These are phyloP conservation scores for Leptodactylus fallax DNA, from an alignment of 2,797 vertebrate species.

Conservation along the genomic window DNA sequence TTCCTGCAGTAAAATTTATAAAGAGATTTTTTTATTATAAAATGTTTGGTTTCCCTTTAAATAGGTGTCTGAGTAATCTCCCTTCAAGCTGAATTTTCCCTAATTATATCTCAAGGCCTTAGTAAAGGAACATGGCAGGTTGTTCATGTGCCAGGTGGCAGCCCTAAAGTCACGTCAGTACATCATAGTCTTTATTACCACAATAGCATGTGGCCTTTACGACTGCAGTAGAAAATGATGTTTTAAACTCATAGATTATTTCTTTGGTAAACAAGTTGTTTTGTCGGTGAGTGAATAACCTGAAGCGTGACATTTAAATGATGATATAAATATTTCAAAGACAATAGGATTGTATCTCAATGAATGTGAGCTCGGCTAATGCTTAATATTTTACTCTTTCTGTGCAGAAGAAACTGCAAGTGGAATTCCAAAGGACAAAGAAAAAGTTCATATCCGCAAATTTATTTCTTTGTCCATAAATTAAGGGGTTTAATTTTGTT, in stretches of 20 bases:
- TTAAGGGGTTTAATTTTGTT: too few relatives aligned
- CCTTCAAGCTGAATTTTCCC: constrained; percentile 6
- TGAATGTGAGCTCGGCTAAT: constrained; percentile 6
- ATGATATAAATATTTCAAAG: constrained; percentile 44
- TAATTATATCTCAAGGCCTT: constrained; percentile 29
- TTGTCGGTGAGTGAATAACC: constrained; percentile 55
- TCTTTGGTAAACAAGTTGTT: constrained; percentile 61
- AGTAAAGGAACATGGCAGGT: neutral
- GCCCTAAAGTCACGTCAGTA: constrained; percentile 43
- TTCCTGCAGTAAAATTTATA: neutral
- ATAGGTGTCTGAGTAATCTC: constrained; percentile 19
- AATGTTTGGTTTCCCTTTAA: constrained; percentile 19
- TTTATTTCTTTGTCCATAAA: too few relatives aligned
- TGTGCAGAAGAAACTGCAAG: neutral
- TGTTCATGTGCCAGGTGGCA: constrained; percentile 53
- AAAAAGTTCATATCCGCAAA: too few relatives aligned
- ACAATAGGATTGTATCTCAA: constrained; percentile 42
- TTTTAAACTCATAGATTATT: constrained; percentile 57
- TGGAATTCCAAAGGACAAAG: neutral
- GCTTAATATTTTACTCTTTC: constrained; percentile 34
- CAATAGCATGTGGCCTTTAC: constrained; percentile 53
- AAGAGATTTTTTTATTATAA: neutral
- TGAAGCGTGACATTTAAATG: constrained; percentile 53
- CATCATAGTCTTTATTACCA: constrained; percentile 44
- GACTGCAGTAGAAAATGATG: constrained; percentile 49